These are phyloP conservation scores for Protula sp. DNA, from an alignment of 2,888 invertebrate genomes.

Conservation along the genomic window DNA sequence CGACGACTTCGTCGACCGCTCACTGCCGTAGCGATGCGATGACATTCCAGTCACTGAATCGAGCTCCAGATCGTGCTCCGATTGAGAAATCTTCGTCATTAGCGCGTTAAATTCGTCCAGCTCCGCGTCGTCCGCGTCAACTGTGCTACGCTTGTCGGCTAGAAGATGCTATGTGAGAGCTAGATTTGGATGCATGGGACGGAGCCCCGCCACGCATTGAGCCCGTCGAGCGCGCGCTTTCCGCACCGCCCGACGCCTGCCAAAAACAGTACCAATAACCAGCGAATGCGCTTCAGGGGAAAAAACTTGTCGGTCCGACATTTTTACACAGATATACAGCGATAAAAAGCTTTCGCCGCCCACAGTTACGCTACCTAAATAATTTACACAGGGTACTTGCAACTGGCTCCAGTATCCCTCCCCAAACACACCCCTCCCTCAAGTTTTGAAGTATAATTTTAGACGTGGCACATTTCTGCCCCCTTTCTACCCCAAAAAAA, in stretches of 20 bases:
- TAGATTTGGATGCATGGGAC: conserved; percentile 1
- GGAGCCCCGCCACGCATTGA: neutral
- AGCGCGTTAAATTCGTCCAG: conserved; percentile 5
- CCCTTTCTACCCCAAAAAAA: too few species aligned
- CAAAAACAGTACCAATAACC: neutral
- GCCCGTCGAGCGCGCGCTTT: conserved; percentile 9
- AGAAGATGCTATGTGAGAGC: conserved; percentile 25
- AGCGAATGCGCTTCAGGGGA: too few species aligned
- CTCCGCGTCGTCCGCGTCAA: conserved; percentile 14
- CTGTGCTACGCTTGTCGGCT: conserved; percentile 23
- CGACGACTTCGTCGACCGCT: neutral
- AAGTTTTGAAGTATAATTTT: too few species aligned
- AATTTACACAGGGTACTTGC: too few species aligned
- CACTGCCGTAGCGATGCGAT: neutral
- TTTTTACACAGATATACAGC: too few species aligned
- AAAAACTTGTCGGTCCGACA: too few species aligned
- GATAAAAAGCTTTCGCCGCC: too few species aligned
- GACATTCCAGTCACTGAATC: neutral
- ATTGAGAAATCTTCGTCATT: neutral
- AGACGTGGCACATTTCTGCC: too few species aligned
- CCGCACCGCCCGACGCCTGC: neutral
- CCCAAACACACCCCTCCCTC: too few species aligned
- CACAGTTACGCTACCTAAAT: too few species aligned
- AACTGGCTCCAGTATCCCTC: too few species aligned
- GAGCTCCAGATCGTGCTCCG: neutral